Evolutionary conservation across 1,140 invertebrate species (phyloP).

Genomic region (Phortica variegata): DNA sequence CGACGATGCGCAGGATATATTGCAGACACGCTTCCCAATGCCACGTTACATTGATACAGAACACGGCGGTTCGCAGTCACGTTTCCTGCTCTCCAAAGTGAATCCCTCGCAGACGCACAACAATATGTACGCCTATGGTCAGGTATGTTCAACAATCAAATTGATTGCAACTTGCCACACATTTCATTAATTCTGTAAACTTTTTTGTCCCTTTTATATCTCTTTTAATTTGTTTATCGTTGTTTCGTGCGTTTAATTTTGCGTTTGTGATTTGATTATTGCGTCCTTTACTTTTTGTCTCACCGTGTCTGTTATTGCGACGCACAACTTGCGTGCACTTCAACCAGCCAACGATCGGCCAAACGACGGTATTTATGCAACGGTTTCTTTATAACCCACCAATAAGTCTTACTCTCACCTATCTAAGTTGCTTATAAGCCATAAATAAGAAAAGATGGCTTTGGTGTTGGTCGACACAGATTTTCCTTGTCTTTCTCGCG

Average conservation of each 20-base stretch:
- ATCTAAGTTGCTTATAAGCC: too few relatives aligned
- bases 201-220: not conserved
- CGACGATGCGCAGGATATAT: conserved; percentile 95
- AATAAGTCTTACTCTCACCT: not conserved
- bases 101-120: conserved; percentile 99
- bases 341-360: conserved; percentile 48
- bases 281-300: conserved; percentile 26
- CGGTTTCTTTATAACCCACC: conserved; percentile 1
- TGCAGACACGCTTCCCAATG: conserved; percentile 94
- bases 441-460: too few relatives aligned
- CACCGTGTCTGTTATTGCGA: conserved; percentile 11
- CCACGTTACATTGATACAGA: conserved; percentile 99
- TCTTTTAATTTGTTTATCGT: conserved; percentile 26
- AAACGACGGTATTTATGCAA: conserved; percentile 48
- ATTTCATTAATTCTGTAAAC: conserved; percentile 13
- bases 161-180: too few relatives aligned
- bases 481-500: conserved; percentile 11
- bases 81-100: conserved; percentile 98
- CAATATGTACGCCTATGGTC: conserved; percentile 92
- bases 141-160: conserved; percentile 65
- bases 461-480: conserved; percentile 22
- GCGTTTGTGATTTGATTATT: conserved; percentile 28
- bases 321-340: conserved; percentile 11
- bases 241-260: conserved; percentile 18
- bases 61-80: conserved; percentile 95